These are phyloP conservation scores for Triplophysa rosa DNA, from an alignment of 2,113 vertebrate species.

Conservation along the genomic window DNA sequence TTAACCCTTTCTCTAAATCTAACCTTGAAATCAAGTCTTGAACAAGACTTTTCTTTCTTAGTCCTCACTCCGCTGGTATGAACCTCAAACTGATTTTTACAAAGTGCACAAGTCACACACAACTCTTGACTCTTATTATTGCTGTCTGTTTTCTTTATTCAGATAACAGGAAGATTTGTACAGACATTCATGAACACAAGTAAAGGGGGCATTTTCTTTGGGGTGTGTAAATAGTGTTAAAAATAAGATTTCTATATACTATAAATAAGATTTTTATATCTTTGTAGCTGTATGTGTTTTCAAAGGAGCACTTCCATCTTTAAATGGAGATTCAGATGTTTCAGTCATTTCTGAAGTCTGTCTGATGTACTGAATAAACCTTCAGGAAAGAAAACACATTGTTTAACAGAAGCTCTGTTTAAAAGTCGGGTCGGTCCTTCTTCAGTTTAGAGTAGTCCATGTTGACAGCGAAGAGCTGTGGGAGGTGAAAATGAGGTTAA, in stretches of 20 bases:
- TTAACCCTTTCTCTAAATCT: no score
- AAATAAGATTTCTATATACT: not conserved
- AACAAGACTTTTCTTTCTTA: no score
- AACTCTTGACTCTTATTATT: constrained; percentile 4
- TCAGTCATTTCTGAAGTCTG: not conserved
- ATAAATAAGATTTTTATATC: not conserved
- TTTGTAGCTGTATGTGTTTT: not conserved
- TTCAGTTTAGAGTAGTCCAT: constrained; percentile 90
- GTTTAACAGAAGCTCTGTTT: constrained; percentile 52
- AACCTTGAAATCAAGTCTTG: no score
- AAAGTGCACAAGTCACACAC: not conserved
- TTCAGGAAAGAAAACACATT: not conserved
- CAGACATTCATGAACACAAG: not conserved
- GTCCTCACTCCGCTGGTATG: no score
- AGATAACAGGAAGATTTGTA: not conserved
- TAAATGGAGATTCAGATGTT: constrained; percentile 6
- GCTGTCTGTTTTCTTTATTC: constrained; percentile 31
- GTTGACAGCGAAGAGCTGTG: constrained; percentile 82
- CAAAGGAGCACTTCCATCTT: not conserved
- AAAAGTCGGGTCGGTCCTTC: constrained; percentile 93
- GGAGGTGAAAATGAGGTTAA: constrained; percentile 2
- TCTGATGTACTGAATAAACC: not conserved
- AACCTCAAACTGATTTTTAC: no score
- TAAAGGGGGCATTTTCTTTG: not conserved
- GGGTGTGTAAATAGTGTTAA: not conserved